phyloP scores from a whole-genome alignment of 92 coral and sea anemone species.

The Siderastrea siderea region DNA sequence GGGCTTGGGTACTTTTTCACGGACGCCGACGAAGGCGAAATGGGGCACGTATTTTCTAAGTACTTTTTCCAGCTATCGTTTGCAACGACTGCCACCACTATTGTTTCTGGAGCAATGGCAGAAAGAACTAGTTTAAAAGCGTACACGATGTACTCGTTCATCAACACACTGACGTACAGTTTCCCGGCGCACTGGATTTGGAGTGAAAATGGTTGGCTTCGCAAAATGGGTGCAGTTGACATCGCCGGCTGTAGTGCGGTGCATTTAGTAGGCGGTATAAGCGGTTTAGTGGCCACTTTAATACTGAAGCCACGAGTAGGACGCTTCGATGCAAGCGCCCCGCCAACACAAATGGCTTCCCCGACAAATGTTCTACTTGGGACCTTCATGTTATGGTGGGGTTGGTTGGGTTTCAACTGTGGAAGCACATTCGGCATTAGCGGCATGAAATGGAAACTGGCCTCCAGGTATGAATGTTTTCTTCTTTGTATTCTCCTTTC shows the following conservation, averaged over 20 bases:
- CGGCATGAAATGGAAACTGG: conserved; percentile 92
- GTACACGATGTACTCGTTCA: conserved; percentile 62
- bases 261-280: conserved; percentile 77
- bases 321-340: conserved; percentile 18
- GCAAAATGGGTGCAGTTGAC: conserved; percentile 65
- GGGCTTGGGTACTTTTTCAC: conserved; percentile 71
- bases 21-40: conserved; percentile 49
- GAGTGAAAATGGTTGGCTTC: conserved; percentile 72
- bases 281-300: conserved; percentile 73
- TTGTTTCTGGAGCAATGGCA: conserved; percentile 84
- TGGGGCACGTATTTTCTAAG: conserved; percentile 60
- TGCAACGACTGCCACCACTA: conserved; percentile 81
- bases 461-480: conserved; percentile 73
- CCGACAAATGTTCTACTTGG: conserved; percentile 92
- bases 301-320: conserved; percentile 68
- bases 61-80: conserved; percentile 78
- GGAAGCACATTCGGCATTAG: conserved; percentile 95
- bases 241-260: conserved; percentile 75
- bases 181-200: conserved; percentile 84
- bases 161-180: conserved; percentile 66
- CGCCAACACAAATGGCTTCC: conserved; percentile 65
- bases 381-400: conserved; percentile 95
- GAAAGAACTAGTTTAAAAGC: conserved; percentile 66
- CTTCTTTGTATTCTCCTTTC: background rate
- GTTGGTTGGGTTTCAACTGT: conserved; percentile 94